A percentile compares a stretch with the other conserved stretches of the same genome.
These are phyloP conservation scores for Hapalemur alaotrensis DNA, from an alignment of 2,797 vertebrate species.

Conservation along the genomic window DNA sequence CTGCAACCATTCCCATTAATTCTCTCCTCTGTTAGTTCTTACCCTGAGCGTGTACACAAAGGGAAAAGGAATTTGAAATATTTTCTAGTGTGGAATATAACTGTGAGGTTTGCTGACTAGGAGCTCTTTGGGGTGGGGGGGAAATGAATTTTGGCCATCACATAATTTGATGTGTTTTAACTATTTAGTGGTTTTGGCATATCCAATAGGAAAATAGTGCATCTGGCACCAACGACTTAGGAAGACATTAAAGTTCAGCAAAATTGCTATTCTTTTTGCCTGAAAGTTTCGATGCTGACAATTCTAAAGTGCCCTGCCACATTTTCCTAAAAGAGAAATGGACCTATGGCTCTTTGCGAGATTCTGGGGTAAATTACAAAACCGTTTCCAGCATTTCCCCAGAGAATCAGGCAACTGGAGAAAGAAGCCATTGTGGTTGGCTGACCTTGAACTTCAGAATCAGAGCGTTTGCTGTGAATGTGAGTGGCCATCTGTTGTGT, in stretches of 20 bases:
- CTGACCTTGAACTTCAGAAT: slow-evolving; percentile 38
- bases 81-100: slow-evolving; percentile 48
- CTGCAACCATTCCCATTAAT: not conserved
- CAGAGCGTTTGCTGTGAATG: not conserved
- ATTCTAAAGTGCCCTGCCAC: not conserved
- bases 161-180: slow-evolving; percentile 67
- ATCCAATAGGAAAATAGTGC: slow-evolving; percentile 50
- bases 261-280: not conserved
- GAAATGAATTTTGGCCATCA: slow-evolving; percentile 52
- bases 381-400: not conserved
- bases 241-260: slow-evolving; percentile 19
- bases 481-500: not conserved
- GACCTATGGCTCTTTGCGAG: not conserved
- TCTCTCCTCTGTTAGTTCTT: not conserved
- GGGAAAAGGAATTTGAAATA: not conserved
- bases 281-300: not conserved
- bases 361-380: not conserved
- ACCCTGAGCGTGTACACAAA: not conserved
- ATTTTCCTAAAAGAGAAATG: slow-evolving; percentile 15
- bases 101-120: slow-evolving; percentile 56
- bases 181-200: slow-evolving; percentile 63
- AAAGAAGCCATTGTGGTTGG: slow-evolving; percentile 27
- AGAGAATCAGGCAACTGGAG: not conserved
- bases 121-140: not conserved
- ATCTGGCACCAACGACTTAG: slow-evolving; percentile 34